Percentiles rank a stretch among this genome's conserved stretches.
Conservation (phyloP, 2,113 vertebrate species). For the Pterocles orientalis region DNA sequence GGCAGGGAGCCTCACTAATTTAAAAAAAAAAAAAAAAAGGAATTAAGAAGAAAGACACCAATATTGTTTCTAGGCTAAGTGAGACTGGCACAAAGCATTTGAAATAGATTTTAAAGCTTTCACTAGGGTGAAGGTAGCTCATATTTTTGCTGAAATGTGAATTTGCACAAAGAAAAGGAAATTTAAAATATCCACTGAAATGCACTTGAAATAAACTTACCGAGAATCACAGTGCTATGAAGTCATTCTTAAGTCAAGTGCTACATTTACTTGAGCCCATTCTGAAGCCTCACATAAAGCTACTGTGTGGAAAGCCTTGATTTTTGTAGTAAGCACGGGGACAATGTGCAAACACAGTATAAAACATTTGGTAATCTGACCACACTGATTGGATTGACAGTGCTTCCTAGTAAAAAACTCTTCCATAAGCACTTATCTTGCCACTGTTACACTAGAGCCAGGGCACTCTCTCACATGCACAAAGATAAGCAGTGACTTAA, state of each 20-base stretch:
- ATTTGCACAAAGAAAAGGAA: neutral
- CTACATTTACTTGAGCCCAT: neutral
- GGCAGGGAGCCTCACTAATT: neutral
- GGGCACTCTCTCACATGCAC: neutral
- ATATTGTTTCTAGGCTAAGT: neutral
- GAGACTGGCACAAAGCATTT: slow-evolving; percentile 4
- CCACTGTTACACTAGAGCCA: neutral
- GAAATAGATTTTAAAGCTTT: slow-evolving; percentile 21
- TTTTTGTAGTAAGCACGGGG: neutral
- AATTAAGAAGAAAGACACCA: slow-evolving; percentile 23
- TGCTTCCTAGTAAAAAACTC: neutral
- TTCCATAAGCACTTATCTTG: neutral
- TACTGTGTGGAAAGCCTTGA: neutral
- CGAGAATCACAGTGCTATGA: neutral
- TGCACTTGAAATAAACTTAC: neutral
- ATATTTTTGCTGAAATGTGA: neutral
- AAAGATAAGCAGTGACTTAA: neutral
- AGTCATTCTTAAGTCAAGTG: neutral
- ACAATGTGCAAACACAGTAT: neutral
- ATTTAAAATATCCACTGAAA: neutral
- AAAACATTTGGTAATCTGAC: neutral
- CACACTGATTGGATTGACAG: neutral
- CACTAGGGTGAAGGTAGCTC: neutral
- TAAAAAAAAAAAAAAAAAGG: neutral
- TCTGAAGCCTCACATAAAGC: neutral